Conservation (phyloP, 2,797 vertebrate genomes). For the Thunnus albacares region DNA sequence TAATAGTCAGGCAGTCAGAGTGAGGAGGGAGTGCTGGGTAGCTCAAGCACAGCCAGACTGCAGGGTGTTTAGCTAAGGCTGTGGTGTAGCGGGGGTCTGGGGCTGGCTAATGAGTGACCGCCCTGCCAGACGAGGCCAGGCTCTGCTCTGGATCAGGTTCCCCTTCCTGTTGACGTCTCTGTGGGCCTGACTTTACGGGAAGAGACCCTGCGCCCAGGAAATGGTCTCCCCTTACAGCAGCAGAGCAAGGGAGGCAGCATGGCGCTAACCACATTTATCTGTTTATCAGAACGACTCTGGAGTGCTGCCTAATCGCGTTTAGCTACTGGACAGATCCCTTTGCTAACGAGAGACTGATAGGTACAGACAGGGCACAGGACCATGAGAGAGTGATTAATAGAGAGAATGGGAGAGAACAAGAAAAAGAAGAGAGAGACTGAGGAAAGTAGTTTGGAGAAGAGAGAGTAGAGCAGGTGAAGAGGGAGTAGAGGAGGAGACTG, state of each 20-base stretch:
- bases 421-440: conserved; percentile 41
- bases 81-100: conserved; percentile 73
- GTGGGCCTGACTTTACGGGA: conserved; percentile 87
- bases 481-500: conserved; percentile 27
- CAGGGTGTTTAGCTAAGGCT: conserved; percentile 63
- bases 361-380: conserved; percentile 76
- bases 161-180: conserved; percentile 90
- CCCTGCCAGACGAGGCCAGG: conserved; percentile 81
- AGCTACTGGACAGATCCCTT: conserved; percentile 84
- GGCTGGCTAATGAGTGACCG: conserved; percentile 81
- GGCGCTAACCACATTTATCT: conserved; percentile 89
- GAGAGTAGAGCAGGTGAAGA: conserved; percentile 17
- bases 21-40: conserved; percentile 44
- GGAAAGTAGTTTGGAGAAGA: conserved; percentile 53
- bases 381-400: conserved; percentile 79
- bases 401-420: conserved; percentile 39
- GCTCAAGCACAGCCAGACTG: conserved; percentile 52
- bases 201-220: conserved; percentile 88
- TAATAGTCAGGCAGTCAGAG: conserved; percentile 51
- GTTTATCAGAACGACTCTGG: conserved; percentile 90
- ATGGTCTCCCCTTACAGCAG: conserved; percentile 88
- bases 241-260: conserved; percentile 79
- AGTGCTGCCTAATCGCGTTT: conserved; percentile 87
- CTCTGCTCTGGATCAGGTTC: conserved; percentile 88
- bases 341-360: conserved; percentile 85